Percentiles rank a stretch among this genome's conserved stretches.
phyloP scores from a whole-genome alignment of 2,113 vertebrate genomes.

The Chelonoidis abingdonii region DNA sequence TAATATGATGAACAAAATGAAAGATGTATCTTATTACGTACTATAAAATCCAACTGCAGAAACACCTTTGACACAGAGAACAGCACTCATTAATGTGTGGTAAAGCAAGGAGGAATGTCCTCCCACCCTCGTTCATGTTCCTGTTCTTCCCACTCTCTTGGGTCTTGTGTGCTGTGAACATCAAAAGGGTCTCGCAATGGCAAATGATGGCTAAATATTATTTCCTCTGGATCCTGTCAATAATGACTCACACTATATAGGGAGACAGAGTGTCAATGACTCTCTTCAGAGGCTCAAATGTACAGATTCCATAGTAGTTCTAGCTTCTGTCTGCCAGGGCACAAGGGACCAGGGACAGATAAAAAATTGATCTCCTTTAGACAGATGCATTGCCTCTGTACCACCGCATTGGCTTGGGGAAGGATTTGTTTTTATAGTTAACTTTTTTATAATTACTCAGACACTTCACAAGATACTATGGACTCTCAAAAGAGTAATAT shows the following conservation, averaged over 20 bases:
- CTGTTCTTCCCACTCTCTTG: not conserved
- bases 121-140: not conserved
- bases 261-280: not conserved
- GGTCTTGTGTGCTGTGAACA: not conserved
- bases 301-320: not conserved
- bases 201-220: not conserved
- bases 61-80: not conserved
- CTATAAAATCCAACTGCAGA: slow-evolving; percentile 26
- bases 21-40: not conserved
- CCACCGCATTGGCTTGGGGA: not conserved
- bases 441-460: slow-evolving; percentile 18
- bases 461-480: not conserved
- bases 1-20: slow-evolving; percentile 35
- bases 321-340: not conserved
- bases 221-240: not conserved
- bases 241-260: not conserved
- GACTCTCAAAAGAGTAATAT: not conserved
- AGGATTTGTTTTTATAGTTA: not conserved
- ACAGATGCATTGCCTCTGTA: not conserved
- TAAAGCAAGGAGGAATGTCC: not conserved
- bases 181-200: not conserved
- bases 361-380: not conserved
- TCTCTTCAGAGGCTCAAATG: not conserved
- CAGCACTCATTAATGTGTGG: not conserved
- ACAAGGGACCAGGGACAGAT: not conserved